Conservation (phyloP, 2,797 vertebrate genomes). For the Trachops cirrhosus region DNA sequence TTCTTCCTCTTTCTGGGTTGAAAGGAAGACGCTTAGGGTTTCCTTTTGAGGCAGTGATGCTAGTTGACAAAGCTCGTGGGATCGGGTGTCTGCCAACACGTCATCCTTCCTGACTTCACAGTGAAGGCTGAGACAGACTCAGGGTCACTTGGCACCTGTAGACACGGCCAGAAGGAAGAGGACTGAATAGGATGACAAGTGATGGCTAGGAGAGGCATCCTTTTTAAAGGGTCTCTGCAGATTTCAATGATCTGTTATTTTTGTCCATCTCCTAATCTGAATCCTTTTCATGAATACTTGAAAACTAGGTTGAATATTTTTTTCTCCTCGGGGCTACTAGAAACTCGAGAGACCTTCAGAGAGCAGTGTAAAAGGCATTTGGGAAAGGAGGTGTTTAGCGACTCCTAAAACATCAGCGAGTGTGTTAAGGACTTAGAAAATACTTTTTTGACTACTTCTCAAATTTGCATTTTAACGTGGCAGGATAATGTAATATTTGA, state of each 20-base stretch:
- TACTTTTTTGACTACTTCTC: neutral
- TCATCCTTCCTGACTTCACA: neutral
- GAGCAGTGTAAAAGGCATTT: neutral
- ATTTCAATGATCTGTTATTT: neutral
- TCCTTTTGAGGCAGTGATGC: neutral
- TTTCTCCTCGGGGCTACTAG: neutral
- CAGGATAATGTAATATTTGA: neutral
- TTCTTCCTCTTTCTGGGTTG: neutral
- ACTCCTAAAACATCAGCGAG: neutral
- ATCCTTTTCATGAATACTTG: neutral
- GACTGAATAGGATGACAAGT: neutral
- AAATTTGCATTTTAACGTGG: neutral
- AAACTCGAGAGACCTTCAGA: neutral
- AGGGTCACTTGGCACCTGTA: neutral
- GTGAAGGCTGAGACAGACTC: neutral
- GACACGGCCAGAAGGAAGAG: neutral
- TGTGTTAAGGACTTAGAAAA: neutral
- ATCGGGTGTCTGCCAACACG: neutral
- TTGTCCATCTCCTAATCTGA: neutral
- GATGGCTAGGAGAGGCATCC: neutral
- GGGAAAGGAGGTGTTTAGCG: neutral
- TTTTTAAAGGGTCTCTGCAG: neutral
- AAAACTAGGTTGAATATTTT: neutral
- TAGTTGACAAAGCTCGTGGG: neutral
- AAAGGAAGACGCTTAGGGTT: neutral